These are phyloP conservation scores for Bacillus rossius DNA, from an alignment of 1,140 invertebrate genomes.

Conservation along the genomic window DNA sequence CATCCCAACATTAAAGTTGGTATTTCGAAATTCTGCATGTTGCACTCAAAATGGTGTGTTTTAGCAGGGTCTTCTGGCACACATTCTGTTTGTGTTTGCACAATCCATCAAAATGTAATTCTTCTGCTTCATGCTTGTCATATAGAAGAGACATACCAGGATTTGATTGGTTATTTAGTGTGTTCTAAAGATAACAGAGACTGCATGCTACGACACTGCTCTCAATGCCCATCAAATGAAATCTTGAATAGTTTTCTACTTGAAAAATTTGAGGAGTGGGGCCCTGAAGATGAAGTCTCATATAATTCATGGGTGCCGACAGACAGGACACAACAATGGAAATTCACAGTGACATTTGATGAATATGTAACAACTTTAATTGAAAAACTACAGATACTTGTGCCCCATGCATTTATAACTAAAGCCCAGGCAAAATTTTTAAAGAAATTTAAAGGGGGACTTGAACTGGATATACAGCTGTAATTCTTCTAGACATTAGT, in stretches of 20 bases:
- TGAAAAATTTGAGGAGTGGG: conserved; percentile 5
- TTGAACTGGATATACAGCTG: not conserved
- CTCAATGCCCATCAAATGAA: conserved; percentile 11
- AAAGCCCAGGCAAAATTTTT: conserved; percentile 5
- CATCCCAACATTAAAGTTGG: no score
- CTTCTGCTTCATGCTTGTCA: conserved; percentile 9
- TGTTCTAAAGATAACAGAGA: conserved; percentile 6
- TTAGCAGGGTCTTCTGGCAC: no score
- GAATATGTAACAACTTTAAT: not conserved
- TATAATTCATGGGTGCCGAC: conserved; percentile 1
- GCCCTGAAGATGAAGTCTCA: not conserved
- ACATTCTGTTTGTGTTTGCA: no score
- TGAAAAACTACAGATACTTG: not conserved
- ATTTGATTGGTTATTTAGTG: conserved; percentile 9
- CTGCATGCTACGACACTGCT: conserved; percentile 13
- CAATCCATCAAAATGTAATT: conserved; percentile 2
- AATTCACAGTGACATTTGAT: not conserved
- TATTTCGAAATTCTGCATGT: no score
- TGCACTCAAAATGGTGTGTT: no score
- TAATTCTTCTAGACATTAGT: conserved; percentile 18
- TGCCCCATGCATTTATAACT: not conserved
- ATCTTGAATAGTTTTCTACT: conserved; percentile 9
- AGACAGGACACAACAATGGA: conserved; percentile 3
- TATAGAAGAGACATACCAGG: conserved; percentile 16
- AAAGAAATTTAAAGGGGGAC: not conserved